Conservation (phyloP, 1,140 invertebrate species). For the Drosophila bipectinata region DNA sequence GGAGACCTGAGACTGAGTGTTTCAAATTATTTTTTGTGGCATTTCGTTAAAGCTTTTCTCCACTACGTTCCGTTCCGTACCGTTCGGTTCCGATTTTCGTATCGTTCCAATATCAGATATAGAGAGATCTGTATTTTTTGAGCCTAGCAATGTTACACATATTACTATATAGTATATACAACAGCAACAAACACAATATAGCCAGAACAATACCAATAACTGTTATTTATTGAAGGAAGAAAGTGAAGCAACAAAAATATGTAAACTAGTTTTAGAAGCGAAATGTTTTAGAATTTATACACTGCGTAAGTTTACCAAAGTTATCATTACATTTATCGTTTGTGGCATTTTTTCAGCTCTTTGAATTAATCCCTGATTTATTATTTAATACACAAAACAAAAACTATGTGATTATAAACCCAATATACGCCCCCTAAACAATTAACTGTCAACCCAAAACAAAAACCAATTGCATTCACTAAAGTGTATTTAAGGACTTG, state of each 20-base stretch:
- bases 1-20: constrained; percentile 61
- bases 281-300: constrained; percentile 73
- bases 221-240: constrained; percentile 68
- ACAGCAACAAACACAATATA: constrained; percentile 19
- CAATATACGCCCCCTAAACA: constrained; percentile 29
- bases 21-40: constrained; percentile 42
- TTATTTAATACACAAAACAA: constrained; percentile 59
- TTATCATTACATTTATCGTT: constrained; percentile 55
- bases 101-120: constrained; percentile 19
- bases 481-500: constrained; percentile 60
- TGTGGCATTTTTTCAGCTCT: constrained; percentile 58
- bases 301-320: constrained; percentile 77
- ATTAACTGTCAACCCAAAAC: constrained; percentile 56
- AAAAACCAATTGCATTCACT: constrained; percentile 64
- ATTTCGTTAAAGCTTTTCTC: constrained; percentile 49
- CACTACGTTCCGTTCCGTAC: neutral
- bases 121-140: constrained; percentile 57
- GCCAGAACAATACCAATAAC: constrained; percentile 52
- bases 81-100: constrained; percentile 2
- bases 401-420: constrained; percentile 71
- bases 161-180: constrained; percentile 30
- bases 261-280: constrained; percentile 49
- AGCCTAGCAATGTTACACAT: constrained; percentile 38
- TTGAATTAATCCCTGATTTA: constrained; percentile 35
- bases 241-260: constrained; percentile 10